These are phyloP conservation scores for Sebastes fasciatus DNA, from an alignment of 2,113 vertebrate species.

Conservation along the genomic window DNA sequence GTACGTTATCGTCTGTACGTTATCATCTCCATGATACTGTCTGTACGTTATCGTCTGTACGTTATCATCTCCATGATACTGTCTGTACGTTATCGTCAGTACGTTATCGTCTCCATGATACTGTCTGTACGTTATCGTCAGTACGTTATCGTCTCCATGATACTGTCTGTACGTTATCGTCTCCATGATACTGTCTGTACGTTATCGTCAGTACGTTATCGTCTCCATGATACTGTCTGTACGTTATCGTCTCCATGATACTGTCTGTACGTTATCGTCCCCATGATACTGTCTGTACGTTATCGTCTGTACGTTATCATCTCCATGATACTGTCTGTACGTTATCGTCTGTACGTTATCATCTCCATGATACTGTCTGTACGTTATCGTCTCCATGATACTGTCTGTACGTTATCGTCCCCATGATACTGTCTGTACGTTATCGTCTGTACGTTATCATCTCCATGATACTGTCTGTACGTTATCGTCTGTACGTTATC, in stretches of 20 bases:
- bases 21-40: background rate
- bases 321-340: background rate
- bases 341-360: background rate
- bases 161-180: background rate
- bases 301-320: background rate
- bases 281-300: background rate
- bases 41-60: background rate
- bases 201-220: too few species aligned
- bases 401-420: background rate
- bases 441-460: background rate
- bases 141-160: background rate
- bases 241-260: background rate
- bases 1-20: background rate
- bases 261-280: background rate
- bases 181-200: background rate
- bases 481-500: background rate
- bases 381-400: background rate
- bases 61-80: background rate
- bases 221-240: background rate
- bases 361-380: background rate
- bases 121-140: background rate
- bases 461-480: background rate
- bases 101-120: background rate
- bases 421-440: background rate
- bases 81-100: background rate